Evolutionary conservation across 92 coral and sea anemone species (phyloP).

Genomic region (Umimayanthus chanpuru): DNA sequence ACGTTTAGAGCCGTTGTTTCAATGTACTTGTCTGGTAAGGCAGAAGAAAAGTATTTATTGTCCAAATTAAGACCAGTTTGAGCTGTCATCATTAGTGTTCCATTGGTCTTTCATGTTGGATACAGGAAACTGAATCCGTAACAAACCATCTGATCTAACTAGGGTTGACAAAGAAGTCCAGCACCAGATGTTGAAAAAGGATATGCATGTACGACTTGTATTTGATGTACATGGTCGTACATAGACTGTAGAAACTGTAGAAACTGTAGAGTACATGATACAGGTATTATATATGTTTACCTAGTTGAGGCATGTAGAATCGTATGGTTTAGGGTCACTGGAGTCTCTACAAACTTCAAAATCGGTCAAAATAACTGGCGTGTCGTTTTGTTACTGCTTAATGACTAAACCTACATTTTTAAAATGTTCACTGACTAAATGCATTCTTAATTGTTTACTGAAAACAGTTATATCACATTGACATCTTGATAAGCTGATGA

Average conservation of each 20-base stretch:
- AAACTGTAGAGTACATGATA: neutral
- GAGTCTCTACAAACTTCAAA: conserved; percentile 1
- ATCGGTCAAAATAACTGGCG: conserved; percentile 11
- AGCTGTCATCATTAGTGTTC: neutral
- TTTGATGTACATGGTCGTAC: neutral
- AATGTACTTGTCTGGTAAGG: conserved; percentile 16
- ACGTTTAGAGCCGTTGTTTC: conserved; percentile 31
- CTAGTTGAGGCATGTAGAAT: conserved; percentile 9
- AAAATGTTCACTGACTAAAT: conserved; percentile 19
- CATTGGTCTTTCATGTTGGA: neutral
- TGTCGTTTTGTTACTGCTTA: neutral
- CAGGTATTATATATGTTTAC: conserved; percentile 21
- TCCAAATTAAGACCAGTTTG: neutral
- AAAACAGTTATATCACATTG: conserved; percentile 14
- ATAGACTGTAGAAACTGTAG: neutral
- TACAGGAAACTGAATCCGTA: neutral
- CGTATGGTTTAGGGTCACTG: neutral
- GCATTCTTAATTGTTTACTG: conserved; percentile 13
- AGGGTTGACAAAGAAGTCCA: neutral
- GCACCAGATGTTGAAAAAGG: neutral
- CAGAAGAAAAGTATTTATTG: neutral
- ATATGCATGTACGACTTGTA: neutral
- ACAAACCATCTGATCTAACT: neutral
- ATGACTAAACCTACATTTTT: conserved; percentile 4
- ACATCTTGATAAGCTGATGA: neutral